A percentile compares a stretch with the other conserved stretches of the same genome.
phyloP scores from a whole-genome alignment of 2,888 invertebrate species.

The Globia sparganii region DNA sequence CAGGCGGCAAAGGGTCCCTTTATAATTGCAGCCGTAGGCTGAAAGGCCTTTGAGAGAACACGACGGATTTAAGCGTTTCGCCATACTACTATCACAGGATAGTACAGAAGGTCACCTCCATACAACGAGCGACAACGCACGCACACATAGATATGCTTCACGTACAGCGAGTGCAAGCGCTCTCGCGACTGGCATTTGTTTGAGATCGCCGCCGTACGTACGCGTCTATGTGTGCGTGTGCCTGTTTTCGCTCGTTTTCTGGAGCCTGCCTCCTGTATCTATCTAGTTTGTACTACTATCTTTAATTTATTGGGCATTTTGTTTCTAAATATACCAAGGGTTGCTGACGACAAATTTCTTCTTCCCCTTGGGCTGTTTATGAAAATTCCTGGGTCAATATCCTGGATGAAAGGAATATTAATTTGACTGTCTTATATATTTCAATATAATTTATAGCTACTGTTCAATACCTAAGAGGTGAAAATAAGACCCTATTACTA shows the following conservation, averaged over 20 bases:
- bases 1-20: constrained; percentile 60
- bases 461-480: neutral
- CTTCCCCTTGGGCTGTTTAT: constrained; percentile 35
- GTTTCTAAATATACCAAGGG: constrained; percentile 41
- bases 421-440: constrained; percentile 31
- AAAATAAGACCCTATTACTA: neutral
- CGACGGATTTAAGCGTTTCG: constrained; percentile 54
- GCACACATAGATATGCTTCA: neutral
- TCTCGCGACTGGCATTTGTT: neutral
- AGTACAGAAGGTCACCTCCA: constrained; percentile 1
- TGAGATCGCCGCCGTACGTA: rapidly evolving
- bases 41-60: constrained; percentile 64
- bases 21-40: constrained; percentile 66
- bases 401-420: constrained; percentile 13
- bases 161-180: neutral
- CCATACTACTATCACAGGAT: constrained; percentile 8
- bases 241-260: neutral
- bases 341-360: constrained; percentile 15
- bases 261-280: neutral
- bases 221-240: neutral
- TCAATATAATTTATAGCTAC: constrained; percentile 1
- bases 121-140: neutral
- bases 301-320: constrained; percentile 43
- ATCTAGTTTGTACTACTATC: neutral
- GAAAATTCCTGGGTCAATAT: constrained; percentile 37